These are phyloP conservation scores for Antrozous pallidus DNA, from an alignment of 2,797 vertebrate species.

Conservation along the genomic window DNA sequence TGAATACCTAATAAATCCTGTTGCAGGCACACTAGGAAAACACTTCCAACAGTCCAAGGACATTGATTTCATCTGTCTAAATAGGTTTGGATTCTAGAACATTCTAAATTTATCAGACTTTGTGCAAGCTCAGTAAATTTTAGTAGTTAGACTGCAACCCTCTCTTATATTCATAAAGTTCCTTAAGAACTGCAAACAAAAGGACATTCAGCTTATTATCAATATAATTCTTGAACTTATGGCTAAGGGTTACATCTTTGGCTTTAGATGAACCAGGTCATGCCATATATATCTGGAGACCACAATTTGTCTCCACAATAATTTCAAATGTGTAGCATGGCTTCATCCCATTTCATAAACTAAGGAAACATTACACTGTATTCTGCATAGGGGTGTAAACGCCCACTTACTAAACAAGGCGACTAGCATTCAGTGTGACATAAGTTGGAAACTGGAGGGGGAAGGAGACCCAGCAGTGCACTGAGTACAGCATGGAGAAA, in stretches of 20 bases:
- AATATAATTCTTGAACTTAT: neutral
- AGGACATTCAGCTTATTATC: neutral
- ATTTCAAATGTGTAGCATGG: neutral
- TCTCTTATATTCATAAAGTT: neutral
- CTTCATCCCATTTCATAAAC: neutral
- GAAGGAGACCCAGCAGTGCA: neutral
- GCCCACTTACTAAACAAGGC: neutral
- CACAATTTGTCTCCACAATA: neutral
- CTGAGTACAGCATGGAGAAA: neutral
- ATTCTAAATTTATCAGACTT: neutral
- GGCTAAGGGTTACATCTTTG: neutral
- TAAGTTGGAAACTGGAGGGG: neutral
- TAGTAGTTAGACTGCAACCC: neutral
- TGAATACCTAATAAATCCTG: neutral
- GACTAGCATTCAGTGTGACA: neutral
- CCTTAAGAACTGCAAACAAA: neutral
- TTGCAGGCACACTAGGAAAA: conserved; percentile 7
- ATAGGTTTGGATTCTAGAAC: neutral
- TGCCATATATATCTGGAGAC: neutral
- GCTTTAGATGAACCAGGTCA: neutral
- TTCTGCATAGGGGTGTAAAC: neutral
- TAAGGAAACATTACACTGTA: neutral
- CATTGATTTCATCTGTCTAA: neutral
- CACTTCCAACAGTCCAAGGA: conserved; percentile 13
- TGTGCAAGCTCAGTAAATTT: neutral